Conservation (phyloP, 2,113 vertebrate species). For the rabbit (Oryctolagus cuniculus) region DNA sequence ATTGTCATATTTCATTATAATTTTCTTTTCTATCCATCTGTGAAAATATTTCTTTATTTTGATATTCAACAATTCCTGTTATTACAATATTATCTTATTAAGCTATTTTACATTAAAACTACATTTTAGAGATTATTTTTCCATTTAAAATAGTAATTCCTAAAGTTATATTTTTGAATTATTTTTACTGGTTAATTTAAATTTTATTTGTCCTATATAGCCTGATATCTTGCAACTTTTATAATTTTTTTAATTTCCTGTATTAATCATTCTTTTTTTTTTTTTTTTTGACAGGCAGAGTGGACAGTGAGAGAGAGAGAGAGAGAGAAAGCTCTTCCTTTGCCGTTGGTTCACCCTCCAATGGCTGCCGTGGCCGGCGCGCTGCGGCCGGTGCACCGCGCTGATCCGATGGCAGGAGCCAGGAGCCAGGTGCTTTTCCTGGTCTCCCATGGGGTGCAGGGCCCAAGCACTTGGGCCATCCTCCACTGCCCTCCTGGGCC, state of each 20-base stretch:
- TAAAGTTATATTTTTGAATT: slow-evolving; percentile 16
- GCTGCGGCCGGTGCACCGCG: no score
- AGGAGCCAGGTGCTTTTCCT: no score
- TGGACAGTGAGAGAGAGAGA: no score
- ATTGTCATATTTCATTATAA: background rate
- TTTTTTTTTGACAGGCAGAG: no score
- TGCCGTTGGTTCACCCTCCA: no score
- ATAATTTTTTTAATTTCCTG: slow-evolving; percentile 8
- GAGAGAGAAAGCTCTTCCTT: no score
- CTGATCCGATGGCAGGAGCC: no score
- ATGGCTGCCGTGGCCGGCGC: no score
- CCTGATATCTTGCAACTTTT: background rate
- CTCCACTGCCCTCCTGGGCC: no score
- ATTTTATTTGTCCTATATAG: slow-evolving; percentile 1
- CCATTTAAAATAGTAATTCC: background rate
- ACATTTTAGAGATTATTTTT: background rate
- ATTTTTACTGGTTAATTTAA: background rate
- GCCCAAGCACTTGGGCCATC: no score
- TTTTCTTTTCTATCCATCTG: background rate
- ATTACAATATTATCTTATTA: background rate
- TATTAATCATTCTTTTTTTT: background rate
- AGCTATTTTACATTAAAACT: background rate
- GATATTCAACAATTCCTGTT: background rate
- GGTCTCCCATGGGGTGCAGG: no score
- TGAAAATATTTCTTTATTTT: background rate